Evolutionary conservation across 1,140 invertebrate species (phyloP).

Genomic region (Scylla paramamosain): DNA sequence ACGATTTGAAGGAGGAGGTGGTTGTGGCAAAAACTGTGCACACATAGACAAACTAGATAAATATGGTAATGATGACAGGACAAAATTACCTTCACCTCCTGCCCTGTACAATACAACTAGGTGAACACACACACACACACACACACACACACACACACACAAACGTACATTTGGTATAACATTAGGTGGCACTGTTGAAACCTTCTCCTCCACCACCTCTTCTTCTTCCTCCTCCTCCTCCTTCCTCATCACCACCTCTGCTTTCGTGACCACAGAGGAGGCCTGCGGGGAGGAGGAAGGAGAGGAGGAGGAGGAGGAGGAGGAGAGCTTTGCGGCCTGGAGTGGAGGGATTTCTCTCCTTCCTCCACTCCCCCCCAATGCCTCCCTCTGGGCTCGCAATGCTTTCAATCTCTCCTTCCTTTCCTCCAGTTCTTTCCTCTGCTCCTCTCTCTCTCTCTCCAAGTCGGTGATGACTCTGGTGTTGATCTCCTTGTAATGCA

Average conservation of each 20-base stretch:
- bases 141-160: not conserved
- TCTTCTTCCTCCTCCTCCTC: not conserved
- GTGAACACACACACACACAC: too few species aligned
- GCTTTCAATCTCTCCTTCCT: conserved; percentile 46
- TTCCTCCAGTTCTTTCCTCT: conserved; percentile 39
- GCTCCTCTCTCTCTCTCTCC: conserved; percentile 61
- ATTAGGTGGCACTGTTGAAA: not conserved
- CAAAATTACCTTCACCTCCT: too few species aligned
- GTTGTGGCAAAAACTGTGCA: too few species aligned
- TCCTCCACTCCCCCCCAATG: not conserved
- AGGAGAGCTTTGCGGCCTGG: not conserved
- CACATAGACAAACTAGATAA: too few species aligned
- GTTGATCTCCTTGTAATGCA: conserved; percentile 75
- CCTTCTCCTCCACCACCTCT: not conserved
- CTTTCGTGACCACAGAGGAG: not conserved
- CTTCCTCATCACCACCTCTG: not conserved
- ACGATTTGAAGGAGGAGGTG: too few species aligned
- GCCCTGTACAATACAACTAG: too few species aligned
- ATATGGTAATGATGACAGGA: too few species aligned
- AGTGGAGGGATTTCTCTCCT: not conserved
- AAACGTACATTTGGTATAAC: not conserved
- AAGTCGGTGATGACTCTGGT: conserved; percentile 64
- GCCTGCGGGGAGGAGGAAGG: not conserved
- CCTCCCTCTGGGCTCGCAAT: not conserved
- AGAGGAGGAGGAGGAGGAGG: conserved; percentile 7